These are phyloP conservation scores for Aldrovandia affinis DNA, from an alignment of 2,797 vertebrate species.

Conservation along the genomic window DNA sequence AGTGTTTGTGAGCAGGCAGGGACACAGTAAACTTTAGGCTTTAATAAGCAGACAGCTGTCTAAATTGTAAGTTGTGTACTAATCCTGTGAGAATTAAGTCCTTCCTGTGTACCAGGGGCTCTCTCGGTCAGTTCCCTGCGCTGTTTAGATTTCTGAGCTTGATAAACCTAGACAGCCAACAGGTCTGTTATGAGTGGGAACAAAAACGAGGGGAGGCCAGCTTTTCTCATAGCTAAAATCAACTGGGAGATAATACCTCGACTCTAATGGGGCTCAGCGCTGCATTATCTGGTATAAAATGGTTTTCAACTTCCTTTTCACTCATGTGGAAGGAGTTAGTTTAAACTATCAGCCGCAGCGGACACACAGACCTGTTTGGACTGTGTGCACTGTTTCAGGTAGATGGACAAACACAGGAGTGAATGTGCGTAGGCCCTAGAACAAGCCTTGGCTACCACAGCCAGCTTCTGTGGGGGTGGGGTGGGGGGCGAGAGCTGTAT, in stretches of 20 bases:
- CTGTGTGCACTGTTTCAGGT: slow-evolving; percentile 60
- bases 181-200: slow-evolving; percentile 45
- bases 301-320: slow-evolving; percentile 68
- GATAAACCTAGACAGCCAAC: slow-evolving; percentile 64
- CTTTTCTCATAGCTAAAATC: slow-evolving; percentile 36
- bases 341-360: slow-evolving; percentile 50
- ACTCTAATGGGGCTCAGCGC: slow-evolving; percentile 73
- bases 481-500: slow-evolving; percentile 51
- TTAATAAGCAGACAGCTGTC: slow-evolving; percentile 67
- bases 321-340: slow-evolving; percentile 68
- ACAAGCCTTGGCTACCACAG: slow-evolving; percentile 40
- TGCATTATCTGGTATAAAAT: slow-evolving; percentile 70
- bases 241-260: slow-evolving; percentile 71
- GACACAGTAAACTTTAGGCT: slow-evolving; percentile 29
- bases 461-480: slow-evolving; percentile 34
- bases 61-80: slow-evolving; percentile 70
- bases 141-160: slow-evolving; percentile 48
- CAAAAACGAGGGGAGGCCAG: slow-evolving; percentile 33
- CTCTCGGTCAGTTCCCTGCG: slow-evolving; percentile 27
- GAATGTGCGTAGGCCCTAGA: neutral
- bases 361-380: slow-evolving; percentile 53
- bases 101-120: slow-evolving; percentile 72
- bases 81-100: slow-evolving; percentile 73
- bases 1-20: neutral
- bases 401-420: slow-evolving; percentile 37